Conservation (phyloP, 2,113 vertebrate genomes). For the chimpanzee (Pan troglodytes) region NHGRI_mPanTro3-v2.1_pri NC_072401.2:45887501-45888000, state of each 20-base stretch:
- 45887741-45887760: neutral
- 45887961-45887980: neutral
- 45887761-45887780: neutral
- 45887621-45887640: neutral
- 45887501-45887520: neutral
- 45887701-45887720: neutral
- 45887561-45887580: neutral
- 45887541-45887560: neutral
- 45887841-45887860: neutral
- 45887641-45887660: constrained; percentile 4
- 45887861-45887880: neutral
- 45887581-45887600: neutral
- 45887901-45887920: neutral
- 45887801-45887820: neutral
- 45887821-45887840: neutral
- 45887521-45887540: neutral
- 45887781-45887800: neutral
- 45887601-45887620: neutral
- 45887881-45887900: neutral
- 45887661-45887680: neutral
- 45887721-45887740: neutral
- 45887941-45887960: neutral
- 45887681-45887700: neutral
- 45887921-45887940: neutral
- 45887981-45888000: neutral